Evolutionary conservation across 2,797 vertebrate species (phyloP).

Genomic region (Hyperoplus lanceolatus): DNA sequence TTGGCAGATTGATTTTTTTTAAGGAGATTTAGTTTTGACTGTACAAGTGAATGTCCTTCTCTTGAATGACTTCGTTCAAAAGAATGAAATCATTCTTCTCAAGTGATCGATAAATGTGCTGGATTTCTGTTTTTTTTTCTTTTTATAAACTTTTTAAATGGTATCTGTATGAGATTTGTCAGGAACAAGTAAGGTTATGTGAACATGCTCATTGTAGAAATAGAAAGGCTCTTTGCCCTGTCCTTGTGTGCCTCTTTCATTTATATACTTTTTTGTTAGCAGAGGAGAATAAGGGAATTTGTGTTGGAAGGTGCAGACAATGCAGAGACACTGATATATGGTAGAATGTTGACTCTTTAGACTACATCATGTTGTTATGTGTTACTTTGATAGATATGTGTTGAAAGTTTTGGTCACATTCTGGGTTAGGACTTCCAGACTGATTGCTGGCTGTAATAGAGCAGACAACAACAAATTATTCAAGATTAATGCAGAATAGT

Average conservation of each 20-base stretch:
- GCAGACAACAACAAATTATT: slow-evolving; percentile 32
- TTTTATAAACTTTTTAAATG: not conserved
- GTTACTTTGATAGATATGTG: slow-evolving; percentile 7
- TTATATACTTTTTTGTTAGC: not conserved
- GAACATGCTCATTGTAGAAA: not conserved
- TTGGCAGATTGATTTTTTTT: not conserved
- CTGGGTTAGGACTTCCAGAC: slow-evolving; percentile 10
- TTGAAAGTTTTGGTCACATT: slow-evolving; percentile 9
- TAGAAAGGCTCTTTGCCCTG: not conserved
- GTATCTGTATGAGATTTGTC: not conserved
- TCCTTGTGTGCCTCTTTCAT: not conserved
- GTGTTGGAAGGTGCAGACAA: not conserved
- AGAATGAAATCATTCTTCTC: too few species aligned
- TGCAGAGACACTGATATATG: not conserved
- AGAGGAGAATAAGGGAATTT: not conserved
- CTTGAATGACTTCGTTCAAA: too few species aligned
- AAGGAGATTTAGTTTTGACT: too few species aligned
- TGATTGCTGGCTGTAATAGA: slow-evolving; percentile 6
- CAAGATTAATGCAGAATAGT: slow-evolving; percentile 16
- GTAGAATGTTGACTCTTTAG: not conserved
- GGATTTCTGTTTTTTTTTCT: not conserved
- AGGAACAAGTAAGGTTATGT: not conserved
- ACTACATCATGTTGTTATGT: not conserved
- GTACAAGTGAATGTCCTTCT: too few species aligned
- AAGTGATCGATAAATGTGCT: not conserved